Conservation (phyloP, 2,888 invertebrate genomes). For the Microplitis deprimator region DNA sequence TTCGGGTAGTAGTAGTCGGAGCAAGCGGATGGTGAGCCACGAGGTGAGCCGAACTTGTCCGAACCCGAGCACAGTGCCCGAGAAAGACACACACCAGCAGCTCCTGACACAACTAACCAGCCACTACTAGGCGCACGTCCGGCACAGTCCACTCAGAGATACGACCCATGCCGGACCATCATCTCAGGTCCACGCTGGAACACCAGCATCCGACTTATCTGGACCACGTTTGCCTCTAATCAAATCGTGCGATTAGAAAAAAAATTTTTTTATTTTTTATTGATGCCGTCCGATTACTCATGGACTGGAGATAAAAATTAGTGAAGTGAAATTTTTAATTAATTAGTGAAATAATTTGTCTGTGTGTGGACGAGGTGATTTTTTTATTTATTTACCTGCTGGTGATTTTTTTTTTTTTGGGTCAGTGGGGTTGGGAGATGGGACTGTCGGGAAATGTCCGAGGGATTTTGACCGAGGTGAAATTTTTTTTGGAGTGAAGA, state of each 20-base stretch:
- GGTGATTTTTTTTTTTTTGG: too few species aligned
- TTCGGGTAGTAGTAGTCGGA: conserved; percentile 17
- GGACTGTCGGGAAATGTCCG: neutral
- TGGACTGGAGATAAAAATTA: too few species aligned
- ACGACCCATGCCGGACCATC: conserved; percentile 71
- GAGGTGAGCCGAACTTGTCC: conserved; percentile 67
- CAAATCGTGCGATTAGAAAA: neutral
- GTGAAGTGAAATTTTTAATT: too few species aligned
- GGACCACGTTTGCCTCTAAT: conserved; percentile 38
- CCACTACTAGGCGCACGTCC: conserved; percentile 67
- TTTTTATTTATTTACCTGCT: too few species aligned
- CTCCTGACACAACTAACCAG: conserved; percentile 56
- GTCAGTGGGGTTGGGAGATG: neutral
- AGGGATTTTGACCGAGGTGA: neutral
- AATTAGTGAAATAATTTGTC: too few species aligned
- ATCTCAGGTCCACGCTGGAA: conserved; percentile 63
- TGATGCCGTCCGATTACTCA: neutral
- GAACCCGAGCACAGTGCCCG: conserved; percentile 65
- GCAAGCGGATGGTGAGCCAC: conserved; percentile 29
- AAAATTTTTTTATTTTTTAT: neutral
- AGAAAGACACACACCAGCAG: neutral
- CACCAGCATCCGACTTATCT: conserved; percentile 44
- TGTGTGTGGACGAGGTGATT: too few species aligned
- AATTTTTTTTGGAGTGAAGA: too few species aligned
- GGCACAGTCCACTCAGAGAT: conserved; percentile 72